A percentile compares a stretch with the other conserved stretches of the same genome.
Evolutionary conservation across 2,797 vertebrate genomes (phyloP).

Genomic region (Rhabdomys pumilio): DNA sequence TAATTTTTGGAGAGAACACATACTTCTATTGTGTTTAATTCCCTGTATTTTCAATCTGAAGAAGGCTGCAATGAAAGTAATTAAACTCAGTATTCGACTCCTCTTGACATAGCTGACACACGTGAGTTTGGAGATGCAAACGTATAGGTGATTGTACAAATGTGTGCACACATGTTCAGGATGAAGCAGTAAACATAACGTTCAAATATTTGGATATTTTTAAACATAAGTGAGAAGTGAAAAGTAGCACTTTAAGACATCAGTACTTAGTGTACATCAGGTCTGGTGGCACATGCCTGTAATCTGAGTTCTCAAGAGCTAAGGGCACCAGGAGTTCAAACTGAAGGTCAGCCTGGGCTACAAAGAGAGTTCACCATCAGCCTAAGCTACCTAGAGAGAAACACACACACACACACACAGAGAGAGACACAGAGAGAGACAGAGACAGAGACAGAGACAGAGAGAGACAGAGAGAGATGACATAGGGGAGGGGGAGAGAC

Average conservation of each 20-base stretch:
- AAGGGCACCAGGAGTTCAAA: background rate
- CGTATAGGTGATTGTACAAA: background rate
- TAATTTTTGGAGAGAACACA: background rate
- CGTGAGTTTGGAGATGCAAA: background rate
- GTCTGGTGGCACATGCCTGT: background rate
- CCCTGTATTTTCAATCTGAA: constrained; percentile 24
- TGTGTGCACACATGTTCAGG: background rate
- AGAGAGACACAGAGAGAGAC: too few species aligned
- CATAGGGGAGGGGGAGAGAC: background rate
- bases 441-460: too few species aligned
- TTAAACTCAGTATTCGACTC: constrained; percentile 6
- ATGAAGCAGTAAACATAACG: background rate
- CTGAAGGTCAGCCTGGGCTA: background rate
- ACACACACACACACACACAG: background rate
- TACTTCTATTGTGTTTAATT: constrained; percentile 27
- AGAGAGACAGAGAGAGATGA: too few species aligned
- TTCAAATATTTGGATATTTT: constrained; percentile 19
- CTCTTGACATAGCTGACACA: background rate
- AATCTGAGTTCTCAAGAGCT: background rate
- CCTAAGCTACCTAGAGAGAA: background rate
- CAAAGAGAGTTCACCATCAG: background rate
- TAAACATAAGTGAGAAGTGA: background rate
- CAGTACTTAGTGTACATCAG: background rate
- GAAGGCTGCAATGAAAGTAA: background rate
- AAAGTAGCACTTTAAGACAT: background rate